Percentiles rank a stretch among this genome's conserved stretches.
Conservation (phyloP, 2,797 vertebrate genomes). For the Eremophila alpestris region DNA sequence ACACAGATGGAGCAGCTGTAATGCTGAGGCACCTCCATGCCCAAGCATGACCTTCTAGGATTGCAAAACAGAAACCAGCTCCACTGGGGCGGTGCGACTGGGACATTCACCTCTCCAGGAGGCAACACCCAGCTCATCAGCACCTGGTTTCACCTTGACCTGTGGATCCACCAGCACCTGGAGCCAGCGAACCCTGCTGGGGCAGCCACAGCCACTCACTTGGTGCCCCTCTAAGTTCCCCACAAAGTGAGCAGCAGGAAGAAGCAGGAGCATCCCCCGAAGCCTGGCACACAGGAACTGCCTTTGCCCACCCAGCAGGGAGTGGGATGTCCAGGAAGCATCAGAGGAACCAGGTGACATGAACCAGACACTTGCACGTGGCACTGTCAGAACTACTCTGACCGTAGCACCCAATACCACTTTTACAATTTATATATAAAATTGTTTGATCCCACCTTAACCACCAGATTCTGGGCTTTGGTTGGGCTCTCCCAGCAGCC, state of each 20-base stretch:
- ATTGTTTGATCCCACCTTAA: neutral
- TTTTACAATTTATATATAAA: neutral
- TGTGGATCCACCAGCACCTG: neutral
- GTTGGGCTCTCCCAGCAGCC: neutral
- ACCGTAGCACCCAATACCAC: neutral
- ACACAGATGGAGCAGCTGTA: neutral
- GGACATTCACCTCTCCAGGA: neutral
- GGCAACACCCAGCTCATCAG: neutral
- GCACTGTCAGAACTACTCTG: neutral
- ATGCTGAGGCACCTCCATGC: neutral
- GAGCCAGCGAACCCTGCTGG: accelerated
- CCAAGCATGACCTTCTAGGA: neutral
- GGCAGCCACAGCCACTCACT: neutral
- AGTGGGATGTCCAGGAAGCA: neutral
- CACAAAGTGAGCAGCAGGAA: accelerated
- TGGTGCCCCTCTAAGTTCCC: neutral
- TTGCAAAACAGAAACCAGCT: slow-evolving; percentile 25
- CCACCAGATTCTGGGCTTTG: neutral
- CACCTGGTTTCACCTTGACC: neutral
- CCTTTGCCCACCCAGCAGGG: accelerated
- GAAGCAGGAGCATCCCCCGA: neutral
- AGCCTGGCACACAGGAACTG: neutral
- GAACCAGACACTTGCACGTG: accelerated
- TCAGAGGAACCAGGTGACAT: neutral
- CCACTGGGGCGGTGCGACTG: accelerated